Conservation (phyloP, 2,797 vertebrate species). For the Hydrolagus colliei region DNA sequence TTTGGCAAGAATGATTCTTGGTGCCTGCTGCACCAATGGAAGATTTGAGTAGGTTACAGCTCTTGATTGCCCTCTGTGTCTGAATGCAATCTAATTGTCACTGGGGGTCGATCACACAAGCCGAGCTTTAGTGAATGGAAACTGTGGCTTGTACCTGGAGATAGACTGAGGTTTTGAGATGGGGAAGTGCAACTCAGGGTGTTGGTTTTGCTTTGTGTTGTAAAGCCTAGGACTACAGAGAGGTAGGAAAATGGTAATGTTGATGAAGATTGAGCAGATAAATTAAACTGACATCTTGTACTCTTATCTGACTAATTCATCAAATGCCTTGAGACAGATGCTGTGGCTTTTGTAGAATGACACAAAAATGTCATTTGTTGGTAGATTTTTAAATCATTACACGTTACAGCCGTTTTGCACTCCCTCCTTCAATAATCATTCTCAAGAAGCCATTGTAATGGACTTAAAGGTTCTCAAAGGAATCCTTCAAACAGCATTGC, state of each 20-base stretch:
- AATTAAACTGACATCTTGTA: neutral
- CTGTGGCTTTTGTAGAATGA: neutral
- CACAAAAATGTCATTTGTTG: neutral
- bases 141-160: neutral
- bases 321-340: neutral
- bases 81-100: neutral
- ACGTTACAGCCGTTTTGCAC: neutral
- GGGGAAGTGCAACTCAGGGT: neutral
- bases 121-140: neutral
- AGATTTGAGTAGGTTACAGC: neutral
- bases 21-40: neutral
- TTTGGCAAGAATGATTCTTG: neutral
- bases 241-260: neutral
- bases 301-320: neutral
- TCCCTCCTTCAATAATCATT: neutral
- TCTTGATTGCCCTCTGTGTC: constrained; percentile 8
- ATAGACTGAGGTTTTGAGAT: neutral
- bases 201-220: neutral
- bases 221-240: neutral
- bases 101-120: neutral
- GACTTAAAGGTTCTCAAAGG: neutral
- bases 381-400: neutral
- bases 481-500: neutral
- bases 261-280: neutral
- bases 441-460: neutral